Evolutionary conservation across 2,888 invertebrate species (phyloP), one percentile per base, ranked within the genome.

Genomic region (Caenorhabditis sp.): DNA sequence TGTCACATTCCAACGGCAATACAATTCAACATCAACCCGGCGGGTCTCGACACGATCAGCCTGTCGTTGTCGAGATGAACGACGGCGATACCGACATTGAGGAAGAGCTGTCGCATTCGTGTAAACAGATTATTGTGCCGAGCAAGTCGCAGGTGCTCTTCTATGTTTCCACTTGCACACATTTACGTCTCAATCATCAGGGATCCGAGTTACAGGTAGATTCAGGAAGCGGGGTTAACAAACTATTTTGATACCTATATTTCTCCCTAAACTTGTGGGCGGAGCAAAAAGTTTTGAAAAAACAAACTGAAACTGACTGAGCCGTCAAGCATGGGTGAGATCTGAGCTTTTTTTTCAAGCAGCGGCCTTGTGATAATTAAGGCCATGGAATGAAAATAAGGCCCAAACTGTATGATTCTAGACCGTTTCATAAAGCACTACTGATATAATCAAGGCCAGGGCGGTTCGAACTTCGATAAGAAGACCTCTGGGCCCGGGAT

Each of bases 151-250:
- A 84, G 62, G 84, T 84, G 27, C 70, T 84, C 5, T 76, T 81
- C 61, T 84, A 81, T 68, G 79, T 84, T 36, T 79, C 82, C n/a
- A 77, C 78, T 26, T 77, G 81, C 6, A 79, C 74, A 27, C 64
- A 76, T 50, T 59, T 84, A 12, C 68, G 74, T 43, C 70, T 84
- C 23, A 74, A 82, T 23, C 81, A 81, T 57, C 76, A 82, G 21
- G 84, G 84, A 49, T 74, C 76, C 27, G 84, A 84, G 50, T 31
- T 84, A 12, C 84, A 84, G 74, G 83, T 83, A 19, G 51, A n/a
- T 55, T 23, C n/a, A n/a, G n/a, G n/a, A n/a, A n/a, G n/a, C n/a
- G n/a, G n/a, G n/a, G n/a, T n/a, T n/a, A n/a, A n/a, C n/a, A n/a
- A n/a, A n/a, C n/a, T n/a, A n/a, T n/a, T 60, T 49, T 23, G 5